phyloP scores from a whole-genome alignment of 2,888 invertebrate species.

The Amorpha juglandis region DNA sequence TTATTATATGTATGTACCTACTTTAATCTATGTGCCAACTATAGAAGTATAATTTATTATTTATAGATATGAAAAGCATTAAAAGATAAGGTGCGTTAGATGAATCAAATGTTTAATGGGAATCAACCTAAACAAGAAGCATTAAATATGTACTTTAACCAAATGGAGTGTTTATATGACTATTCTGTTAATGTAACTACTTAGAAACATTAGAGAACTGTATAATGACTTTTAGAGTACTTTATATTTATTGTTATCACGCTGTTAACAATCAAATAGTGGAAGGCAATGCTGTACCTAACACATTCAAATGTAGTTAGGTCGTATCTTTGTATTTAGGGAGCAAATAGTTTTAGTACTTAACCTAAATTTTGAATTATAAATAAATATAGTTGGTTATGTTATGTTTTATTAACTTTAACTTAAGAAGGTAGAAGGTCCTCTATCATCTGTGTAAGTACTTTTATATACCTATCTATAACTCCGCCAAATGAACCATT shows the following conservation, averaged over 20 bases:
- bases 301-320: background rate
- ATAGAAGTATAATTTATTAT: no score
- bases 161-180: background rate
- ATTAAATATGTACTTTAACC: no score
- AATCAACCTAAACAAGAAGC: background rate
- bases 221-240: background rate
- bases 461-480: no score
- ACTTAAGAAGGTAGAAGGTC: no score
- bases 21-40: no score
- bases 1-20: no score
- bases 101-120: background rate
- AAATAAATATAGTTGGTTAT: background rate
- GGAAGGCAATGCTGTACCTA: background rate
- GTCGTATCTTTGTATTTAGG: background rate
- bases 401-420: no score
- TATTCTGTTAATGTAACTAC: background rate
- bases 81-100: no score
- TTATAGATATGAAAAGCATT: no score
- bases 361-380: background rate
- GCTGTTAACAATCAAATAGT: background rate
- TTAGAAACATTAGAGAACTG: background rate
- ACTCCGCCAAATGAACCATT: no score
- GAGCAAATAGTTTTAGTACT: background rate
- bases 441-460: no score
- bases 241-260: conserved; percentile 11